A percentile compares a stretch with the other conserved stretches of the same genome.
phyloP scores from a whole-genome alignment of 2,797 vertebrate genomes.

The Emydoidea blandingii region DNA sequence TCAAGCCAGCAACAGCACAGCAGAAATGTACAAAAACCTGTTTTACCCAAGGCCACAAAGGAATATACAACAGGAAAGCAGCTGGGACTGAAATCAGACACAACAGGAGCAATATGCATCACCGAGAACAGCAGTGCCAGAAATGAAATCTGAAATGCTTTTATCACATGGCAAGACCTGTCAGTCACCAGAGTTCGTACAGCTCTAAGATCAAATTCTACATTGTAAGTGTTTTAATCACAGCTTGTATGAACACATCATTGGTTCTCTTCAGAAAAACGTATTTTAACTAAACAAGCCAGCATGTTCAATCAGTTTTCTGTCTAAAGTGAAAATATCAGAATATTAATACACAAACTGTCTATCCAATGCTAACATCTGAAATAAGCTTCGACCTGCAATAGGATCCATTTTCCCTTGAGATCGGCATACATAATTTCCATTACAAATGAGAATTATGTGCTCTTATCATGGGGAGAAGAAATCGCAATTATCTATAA shows the following conservation, averaged over 20 bases:
- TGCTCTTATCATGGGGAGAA: neutral
- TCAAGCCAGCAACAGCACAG: neutral
- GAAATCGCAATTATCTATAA: neutral
- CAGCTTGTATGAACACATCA: neutral
- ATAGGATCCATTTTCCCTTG: neutral
- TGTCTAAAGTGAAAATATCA: neutral
- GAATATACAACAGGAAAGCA: neutral
- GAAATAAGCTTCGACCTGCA: neutral
- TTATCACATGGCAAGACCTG: neutral
- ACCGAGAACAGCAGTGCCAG: neutral
- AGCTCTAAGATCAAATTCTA: neutral
- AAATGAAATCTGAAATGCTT: neutral
- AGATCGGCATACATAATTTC: neutral
- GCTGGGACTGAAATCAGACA: neutral
- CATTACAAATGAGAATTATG: neutral
- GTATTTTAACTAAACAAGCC: neutral
- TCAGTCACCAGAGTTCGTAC: neutral
- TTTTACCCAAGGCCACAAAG: neutral
- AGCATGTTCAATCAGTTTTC: neutral
- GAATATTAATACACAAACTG: neutral
- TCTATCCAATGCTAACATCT: neutral
- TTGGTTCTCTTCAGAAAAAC: neutral
- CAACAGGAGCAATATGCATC: neutral
- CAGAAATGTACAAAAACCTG: neutral
- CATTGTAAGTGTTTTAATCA: neutral